Evolutionary conservation across 64 coral and sea anemone species (phyloP).

Genomic region (Cladopsammia gracilis): DNA sequence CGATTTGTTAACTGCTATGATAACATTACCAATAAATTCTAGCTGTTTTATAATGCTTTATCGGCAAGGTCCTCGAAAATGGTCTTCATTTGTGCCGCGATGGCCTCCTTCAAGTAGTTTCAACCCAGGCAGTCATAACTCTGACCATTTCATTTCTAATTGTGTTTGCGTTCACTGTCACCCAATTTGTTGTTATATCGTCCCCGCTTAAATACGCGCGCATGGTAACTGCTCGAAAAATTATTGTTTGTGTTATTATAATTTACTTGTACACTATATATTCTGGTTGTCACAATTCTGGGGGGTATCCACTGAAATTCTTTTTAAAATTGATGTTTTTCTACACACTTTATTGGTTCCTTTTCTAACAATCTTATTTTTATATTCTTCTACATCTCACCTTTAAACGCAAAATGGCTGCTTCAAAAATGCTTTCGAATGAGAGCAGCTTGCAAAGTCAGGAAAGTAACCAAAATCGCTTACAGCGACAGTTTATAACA

Average conservation of each 20-base stretch:
- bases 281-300: background rate
- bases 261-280: background rate
- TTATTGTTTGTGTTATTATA: background rate
- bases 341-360: constrained; percentile 8
- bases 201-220: constrained; percentile 31
- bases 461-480: background rate
- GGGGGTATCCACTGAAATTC: background rate
- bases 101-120: background rate
- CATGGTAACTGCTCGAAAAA: background rate
- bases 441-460: background rate
- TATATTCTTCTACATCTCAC: constrained; percentile 37
- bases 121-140: background rate
- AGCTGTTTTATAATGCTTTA: constrained; percentile 7
- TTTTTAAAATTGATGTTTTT: background rate
- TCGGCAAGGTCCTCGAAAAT: too few relatives aligned
- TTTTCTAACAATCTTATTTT: background rate
- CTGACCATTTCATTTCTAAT: constrained; percentile 45
- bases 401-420: constrained; percentile 23
- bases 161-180: constrained; percentile 18
- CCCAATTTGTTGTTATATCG: constrained; percentile 32
- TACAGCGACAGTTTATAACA: constrained; percentile 13
- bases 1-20: background rate
- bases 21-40: background rate
- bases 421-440: background rate
- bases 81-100: background rate